A percentile compares a stretch with the other conserved stretches of the same genome.
Conservation (phyloP, 2,888 invertebrate species). For the Leucophora obtusa region DNA sequence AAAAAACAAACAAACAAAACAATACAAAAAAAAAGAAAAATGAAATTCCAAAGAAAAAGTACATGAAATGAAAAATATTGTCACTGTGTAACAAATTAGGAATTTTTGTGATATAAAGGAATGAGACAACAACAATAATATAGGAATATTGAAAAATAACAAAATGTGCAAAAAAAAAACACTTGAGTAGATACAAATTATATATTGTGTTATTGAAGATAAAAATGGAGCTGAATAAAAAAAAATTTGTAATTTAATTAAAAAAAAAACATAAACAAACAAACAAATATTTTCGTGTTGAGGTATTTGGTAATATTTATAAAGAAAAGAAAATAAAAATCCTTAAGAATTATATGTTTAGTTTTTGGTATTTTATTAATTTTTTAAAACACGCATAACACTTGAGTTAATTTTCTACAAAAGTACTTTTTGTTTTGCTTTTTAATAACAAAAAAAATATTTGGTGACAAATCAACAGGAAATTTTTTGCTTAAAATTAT, state of each 20-base stretch:
- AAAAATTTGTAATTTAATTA: slow-evolving; percentile 58
- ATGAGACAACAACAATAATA: slow-evolving; percentile 25
- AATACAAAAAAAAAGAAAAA: not conserved
- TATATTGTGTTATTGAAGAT: not conserved
- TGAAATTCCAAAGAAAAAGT: slow-evolving; percentile 1
- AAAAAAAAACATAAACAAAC: slow-evolving; percentile 51
- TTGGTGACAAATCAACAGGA: slow-evolving; percentile 38
- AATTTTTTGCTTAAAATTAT: slow-evolving; percentile 1
- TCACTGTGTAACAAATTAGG: slow-evolving; percentile 60
- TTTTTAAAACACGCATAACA: slow-evolving; percentile 34
- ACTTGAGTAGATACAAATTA: slow-evolving; percentile 12
- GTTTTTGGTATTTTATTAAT: slow-evolving; percentile 36
- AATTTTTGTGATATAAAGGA: slow-evolving; percentile 55
- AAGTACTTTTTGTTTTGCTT: not conserved
- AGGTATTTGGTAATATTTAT: slow-evolving; percentile 68
- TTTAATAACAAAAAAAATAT: slow-evolving; percentile 22
- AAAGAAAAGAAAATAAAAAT: slow-evolving; percentile 44
- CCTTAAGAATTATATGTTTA: slow-evolving; percentile 22
- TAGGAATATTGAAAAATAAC: not conserved
- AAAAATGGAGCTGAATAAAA: not conserved
- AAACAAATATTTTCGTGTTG: slow-evolving; percentile 61
- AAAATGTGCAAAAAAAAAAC: slow-evolving; percentile 2
- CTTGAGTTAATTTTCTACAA: slow-evolving; percentile 18
- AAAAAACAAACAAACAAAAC: slow-evolving; percentile 40
- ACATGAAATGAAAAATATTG: slow-evolving; percentile 48